Evolutionary conservation across 2,797 vertebrate genomes (phyloP).

Genomic region (Centropyge bicolor): DNA sequence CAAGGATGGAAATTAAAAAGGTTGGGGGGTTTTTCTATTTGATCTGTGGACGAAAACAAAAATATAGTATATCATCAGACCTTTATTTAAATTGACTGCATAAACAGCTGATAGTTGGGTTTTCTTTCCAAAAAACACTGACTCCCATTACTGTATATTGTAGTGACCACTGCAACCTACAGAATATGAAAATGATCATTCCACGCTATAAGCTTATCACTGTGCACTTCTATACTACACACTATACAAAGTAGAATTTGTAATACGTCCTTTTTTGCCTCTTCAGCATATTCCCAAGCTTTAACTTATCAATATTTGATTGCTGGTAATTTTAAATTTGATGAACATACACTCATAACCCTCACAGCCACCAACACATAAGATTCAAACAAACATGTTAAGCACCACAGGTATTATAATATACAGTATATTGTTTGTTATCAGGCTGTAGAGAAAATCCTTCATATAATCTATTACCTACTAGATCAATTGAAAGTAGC

Average conservation of each 20-base stretch:
- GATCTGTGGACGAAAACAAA: slow-evolving; percentile 12
- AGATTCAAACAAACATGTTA: slow-evolving; percentile 17
- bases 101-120: background rate
- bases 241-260: slow-evolving; percentile 11
- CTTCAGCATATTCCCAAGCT: background rate
- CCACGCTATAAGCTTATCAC: slow-evolving; percentile 11
- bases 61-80: slow-evolving; percentile 8
- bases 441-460: slow-evolving; percentile 16
- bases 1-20: background rate
- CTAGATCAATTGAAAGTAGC: slow-evolving; percentile 10
- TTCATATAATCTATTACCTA: background rate
- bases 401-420: slow-evolving; percentile 3
- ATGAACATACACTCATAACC: background rate
- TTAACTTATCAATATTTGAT: background rate
- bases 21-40: background rate
- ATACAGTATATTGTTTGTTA: background rate
- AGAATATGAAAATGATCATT: slow-evolving; percentile 30
- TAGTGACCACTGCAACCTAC: background rate
- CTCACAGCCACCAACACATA: background rate
- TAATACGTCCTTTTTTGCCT: background rate
- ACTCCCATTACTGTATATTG: background rate
- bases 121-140: background rate
- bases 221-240: slow-evolving; percentile 3
- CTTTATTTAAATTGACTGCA: background rate
- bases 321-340: background rate